Conservation (phyloP, 2,888 invertebrate species). For the Theodoxus fluviatilis region DNA sequence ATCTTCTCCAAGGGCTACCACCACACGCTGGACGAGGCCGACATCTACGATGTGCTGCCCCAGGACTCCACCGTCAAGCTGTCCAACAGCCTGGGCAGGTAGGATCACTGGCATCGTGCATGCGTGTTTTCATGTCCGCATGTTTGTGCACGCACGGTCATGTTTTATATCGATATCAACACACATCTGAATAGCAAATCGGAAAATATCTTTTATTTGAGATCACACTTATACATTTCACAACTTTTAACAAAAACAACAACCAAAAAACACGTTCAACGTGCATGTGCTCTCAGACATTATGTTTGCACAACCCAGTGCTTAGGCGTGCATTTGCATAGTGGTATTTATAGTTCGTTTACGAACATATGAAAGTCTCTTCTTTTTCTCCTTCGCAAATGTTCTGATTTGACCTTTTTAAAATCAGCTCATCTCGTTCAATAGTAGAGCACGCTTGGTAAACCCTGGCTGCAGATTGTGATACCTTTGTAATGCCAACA, state of each 20-base stretch:
- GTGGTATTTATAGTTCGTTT: too few species aligned
- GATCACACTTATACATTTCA: neutral
- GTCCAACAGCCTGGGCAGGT: slow-evolving; percentile 48
- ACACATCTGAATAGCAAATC: neutral
- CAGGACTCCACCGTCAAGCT: slow-evolving; percentile 50
- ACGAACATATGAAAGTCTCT: too few species aligned
- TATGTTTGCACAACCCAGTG: too few species aligned
- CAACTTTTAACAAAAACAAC: neutral
- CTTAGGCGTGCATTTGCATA: too few species aligned
- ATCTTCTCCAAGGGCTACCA: slow-evolving; percentile 44
- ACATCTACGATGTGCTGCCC: slow-evolving; percentile 49
- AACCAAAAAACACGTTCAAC: neutral
- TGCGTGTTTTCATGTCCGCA: neutral
- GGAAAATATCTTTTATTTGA: neutral
- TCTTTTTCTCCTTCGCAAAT: too few species aligned
- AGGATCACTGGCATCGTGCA: slow-evolving; percentile 6
- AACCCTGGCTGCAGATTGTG: too few species aligned
- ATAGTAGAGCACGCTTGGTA: too few species aligned
- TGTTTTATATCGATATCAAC: too few species aligned
- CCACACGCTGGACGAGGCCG: slow-evolving; percentile 44
- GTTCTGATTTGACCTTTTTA: too few species aligned
- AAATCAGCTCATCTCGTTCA: too few species aligned
- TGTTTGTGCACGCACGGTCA: slow-evolving; percentile 3
- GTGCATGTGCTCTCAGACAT: neutral
- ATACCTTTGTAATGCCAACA: too few species aligned